phyloP scores from a whole-genome alignment of 35 echinoderm and acorn worm species.

The Stichopus chloronotus region DNA sequence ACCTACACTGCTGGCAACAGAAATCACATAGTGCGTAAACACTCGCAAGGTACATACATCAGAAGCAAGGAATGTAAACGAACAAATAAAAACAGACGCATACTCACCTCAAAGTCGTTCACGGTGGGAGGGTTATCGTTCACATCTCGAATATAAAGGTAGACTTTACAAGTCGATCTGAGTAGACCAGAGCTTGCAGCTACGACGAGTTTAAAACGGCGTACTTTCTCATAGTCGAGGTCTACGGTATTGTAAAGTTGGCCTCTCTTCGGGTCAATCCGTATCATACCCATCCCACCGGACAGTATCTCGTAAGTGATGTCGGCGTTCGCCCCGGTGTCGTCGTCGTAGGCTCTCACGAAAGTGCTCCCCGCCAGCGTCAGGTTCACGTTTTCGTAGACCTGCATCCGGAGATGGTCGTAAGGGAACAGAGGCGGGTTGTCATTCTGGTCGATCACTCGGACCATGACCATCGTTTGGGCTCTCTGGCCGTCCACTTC shows the following conservation, averaged over 20 bases:
- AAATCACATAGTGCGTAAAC: no score
- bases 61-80: no score
- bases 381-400: slow-evolving; percentile 74
- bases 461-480: slow-evolving; percentile 51
- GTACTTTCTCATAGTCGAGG: slow-evolving; percentile 80
- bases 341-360: slow-evolving; percentile 76
- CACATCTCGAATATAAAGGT: slow-evolving; percentile 69
- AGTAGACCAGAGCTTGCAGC: slow-evolving; percentile 78
- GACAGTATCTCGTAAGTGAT: slow-evolving; percentile 67
- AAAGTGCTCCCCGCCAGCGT: slow-evolving; percentile 53
- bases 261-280: slow-evolving; percentile 61
- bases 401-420: slow-evolving; percentile 72
- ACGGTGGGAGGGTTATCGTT: slow-evolving; percentile 84
- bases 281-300: slow-evolving; percentile 59
- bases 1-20: no score
- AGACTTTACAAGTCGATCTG: slow-evolving; percentile 64
- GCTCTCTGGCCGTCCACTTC: slow-evolving; percentile 29
- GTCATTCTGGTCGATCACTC: slow-evolving; percentile 72
- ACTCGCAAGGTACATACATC: no score
- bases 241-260: slow-evolving; percentile 64
- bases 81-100: no score
- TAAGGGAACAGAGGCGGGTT: slow-evolving; percentile 83
- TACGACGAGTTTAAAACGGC: slow-evolving; percentile 67
- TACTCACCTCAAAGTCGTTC: slow-evolving; percentile 68
- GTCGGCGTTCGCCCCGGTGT: slow-evolving; percentile 73